Base-by-base conservation (phyloP, 2,888 invertebrate genomes). In the Hecatera dysodea region DNA sequence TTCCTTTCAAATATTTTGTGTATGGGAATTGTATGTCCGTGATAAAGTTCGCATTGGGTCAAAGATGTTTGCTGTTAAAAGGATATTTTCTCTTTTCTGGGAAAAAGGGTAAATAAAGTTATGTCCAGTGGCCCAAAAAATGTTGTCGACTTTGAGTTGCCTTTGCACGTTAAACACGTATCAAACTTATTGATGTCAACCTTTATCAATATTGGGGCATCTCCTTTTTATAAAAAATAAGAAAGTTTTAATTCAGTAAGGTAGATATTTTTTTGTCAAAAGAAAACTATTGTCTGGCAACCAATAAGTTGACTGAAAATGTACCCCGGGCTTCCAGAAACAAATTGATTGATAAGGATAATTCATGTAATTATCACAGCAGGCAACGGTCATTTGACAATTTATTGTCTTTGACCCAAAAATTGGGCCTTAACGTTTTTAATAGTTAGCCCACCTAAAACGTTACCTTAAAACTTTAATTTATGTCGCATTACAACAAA, bases 41-140 rank as follows among this genome's bases (percentile, higher is more conserved):
- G 73, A 65, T 71, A 75, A 77, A 77, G 55, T 80, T 80, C 27
- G 29, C 27, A 52, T 64, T 57, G 61, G 80, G 78, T 80, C 64
- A 80, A 63, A 22, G 39, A 59, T 48, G 48, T 60, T 75, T 73
- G 33, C 11, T 50, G 67, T 27, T 42, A 50, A 68, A 68, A 56
- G 33, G 50, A 39, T 67, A 53, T 60, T 60, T 76, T 55, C 15
- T 4, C 7, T 33, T 27, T 71, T 65, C 56, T 46, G 22, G 39
- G 46, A 12, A 62, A 75, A 73, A 67, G 67, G 60, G 42, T 67
- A 74, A 66, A 74, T 75, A 75, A 36, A 48, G 48, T 59, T 59
- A 59, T 48, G 67, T 67, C 53, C 56, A 66, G 19, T 50, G 66
- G 53, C 2, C 33, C 22, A 53, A 52, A 73, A 44, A 44, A 60